These are phyloP conservation scores for Parazoanthus swiftii DNA, from an alignment of 92 coral and sea anemone species.

Conservation along the genomic window DNA sequence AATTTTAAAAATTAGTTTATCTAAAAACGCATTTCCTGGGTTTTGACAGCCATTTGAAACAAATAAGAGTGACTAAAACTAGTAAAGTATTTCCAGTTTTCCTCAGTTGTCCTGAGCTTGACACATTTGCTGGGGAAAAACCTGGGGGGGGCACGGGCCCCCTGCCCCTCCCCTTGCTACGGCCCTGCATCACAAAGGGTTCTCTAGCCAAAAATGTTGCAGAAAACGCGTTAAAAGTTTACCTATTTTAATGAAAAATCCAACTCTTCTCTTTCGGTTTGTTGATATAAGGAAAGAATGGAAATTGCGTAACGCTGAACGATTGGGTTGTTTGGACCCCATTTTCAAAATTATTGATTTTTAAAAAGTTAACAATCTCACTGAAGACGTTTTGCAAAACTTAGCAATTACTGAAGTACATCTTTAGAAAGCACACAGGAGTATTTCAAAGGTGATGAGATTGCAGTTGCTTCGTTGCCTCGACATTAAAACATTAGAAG, in stretches of 20 bases:
- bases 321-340: constrained; percentile 33
- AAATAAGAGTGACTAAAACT: no score
- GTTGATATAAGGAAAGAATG: no score
- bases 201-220: neutral
- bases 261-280: no score
- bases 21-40: no score
- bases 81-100: no score
- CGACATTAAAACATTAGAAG: neutral
- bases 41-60: no score
- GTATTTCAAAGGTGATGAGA: constrained; percentile 18
- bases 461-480: no score
- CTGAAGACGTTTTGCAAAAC: constrained; percentile 29
- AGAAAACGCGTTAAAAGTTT: neutral
- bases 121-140: no score
- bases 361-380: constrained; percentile 40
- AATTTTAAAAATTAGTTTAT: no score
- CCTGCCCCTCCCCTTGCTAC: no score
- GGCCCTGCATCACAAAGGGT: neutral
- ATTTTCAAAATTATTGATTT: constrained; percentile 48
- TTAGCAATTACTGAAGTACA: constrained; percentile 45
- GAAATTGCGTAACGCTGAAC: constrained; percentile 9
- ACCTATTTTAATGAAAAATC: neutral
- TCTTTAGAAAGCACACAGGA: constrained; percentile 29
- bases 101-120: no score
- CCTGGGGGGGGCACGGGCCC: no score